A percentile compares a stretch with the other conserved stretches of the same genome.
phyloP scores from a whole-genome alignment of 2,113 vertebrate genomes.

The Protomyctophum bolini region DNA sequence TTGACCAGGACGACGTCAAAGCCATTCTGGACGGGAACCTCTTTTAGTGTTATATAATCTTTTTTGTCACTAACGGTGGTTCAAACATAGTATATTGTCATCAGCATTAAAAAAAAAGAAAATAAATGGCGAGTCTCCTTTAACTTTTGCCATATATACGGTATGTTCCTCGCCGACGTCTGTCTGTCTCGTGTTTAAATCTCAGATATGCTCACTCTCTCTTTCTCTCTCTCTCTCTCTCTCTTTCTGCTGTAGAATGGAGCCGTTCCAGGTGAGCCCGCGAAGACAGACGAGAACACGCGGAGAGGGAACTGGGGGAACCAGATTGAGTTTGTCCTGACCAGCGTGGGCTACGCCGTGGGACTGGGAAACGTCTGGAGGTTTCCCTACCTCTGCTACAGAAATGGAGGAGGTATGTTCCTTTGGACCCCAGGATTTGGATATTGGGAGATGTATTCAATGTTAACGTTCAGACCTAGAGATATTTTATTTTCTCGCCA shows the following conservation, averaged over 20 bases:
- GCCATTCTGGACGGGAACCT: no score
- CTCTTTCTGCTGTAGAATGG: constrained; percentile 84
- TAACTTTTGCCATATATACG: no score
- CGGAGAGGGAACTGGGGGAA: constrained; percentile 97
- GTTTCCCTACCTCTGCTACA: constrained; percentile 99
- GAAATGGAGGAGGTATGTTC: constrained; percentile 93
- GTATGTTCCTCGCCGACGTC: neutral
- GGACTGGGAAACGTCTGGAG: constrained; percentile 99
- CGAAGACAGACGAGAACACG: constrained; percentile 91
- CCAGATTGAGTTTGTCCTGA: constrained; percentile 98
- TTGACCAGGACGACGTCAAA: no score
- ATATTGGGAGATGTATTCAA: no score
- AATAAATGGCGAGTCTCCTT: no score
- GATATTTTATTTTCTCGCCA: no score
- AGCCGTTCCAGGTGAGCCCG: constrained; percentile 91
- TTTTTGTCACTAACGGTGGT: no score
- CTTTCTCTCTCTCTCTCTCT: constrained; percentile 13
- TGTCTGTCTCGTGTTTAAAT: neutral
- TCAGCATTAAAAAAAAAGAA: no score
- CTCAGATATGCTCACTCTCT: constrained; percentile 40
- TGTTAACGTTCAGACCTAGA: no score
- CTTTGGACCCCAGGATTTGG: no score
- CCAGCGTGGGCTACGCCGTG: constrained; percentile 98
- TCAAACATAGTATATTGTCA: no score
- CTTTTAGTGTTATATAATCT: no score